Conservation (phyloP, 2,888 invertebrate genomes). For the Hypselothyrea guttata region DNA sequence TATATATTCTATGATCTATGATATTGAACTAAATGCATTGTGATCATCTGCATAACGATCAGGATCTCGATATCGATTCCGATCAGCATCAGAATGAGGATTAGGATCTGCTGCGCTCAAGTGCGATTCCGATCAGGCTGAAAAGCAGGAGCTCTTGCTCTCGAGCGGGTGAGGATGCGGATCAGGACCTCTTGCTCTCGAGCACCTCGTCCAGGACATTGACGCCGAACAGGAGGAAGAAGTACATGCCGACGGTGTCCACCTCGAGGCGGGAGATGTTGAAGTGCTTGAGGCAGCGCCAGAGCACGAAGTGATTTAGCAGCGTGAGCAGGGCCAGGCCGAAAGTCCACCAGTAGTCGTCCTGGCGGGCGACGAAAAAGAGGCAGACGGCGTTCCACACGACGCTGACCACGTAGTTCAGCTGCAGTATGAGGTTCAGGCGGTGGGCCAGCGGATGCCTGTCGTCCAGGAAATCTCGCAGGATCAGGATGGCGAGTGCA, state of each 20-base stretch:
- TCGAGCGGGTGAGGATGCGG: too few relatives aligned
- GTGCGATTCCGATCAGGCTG: too few relatives aligned
- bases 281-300: constrained; percentile 61
- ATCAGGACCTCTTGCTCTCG: too few relatives aligned
- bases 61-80: too few relatives aligned
- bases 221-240: constrained; percentile 59
- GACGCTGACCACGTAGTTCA: constrained; percentile 51
- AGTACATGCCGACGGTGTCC: constrained; percentile 68
- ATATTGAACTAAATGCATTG: too few relatives aligned
- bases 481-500: constrained; percentile 24
- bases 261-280: constrained; percentile 58
- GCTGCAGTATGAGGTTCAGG: constrained; percentile 19
- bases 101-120: too few relatives aligned
- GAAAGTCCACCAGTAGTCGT: constrained; percentile 59
- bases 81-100: too few relatives aligned
- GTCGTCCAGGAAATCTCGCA: constrained; percentile 28
- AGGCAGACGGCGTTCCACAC: constrained; percentile 60
- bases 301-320: constrained; percentile 63
- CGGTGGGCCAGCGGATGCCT: constrained; percentile 14
- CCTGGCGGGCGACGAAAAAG: constrained; percentile 50
- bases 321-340: constrained; percentile 58
- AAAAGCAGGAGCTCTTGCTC: too few relatives aligned
- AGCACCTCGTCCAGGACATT: constrained; percentile 62
- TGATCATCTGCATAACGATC: too few relatives aligned
- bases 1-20: too few relatives aligned